Evolutionary conservation across 2,888 invertebrate genomes (phyloP).

Genomic region (Lamproptera curius): DNA sequence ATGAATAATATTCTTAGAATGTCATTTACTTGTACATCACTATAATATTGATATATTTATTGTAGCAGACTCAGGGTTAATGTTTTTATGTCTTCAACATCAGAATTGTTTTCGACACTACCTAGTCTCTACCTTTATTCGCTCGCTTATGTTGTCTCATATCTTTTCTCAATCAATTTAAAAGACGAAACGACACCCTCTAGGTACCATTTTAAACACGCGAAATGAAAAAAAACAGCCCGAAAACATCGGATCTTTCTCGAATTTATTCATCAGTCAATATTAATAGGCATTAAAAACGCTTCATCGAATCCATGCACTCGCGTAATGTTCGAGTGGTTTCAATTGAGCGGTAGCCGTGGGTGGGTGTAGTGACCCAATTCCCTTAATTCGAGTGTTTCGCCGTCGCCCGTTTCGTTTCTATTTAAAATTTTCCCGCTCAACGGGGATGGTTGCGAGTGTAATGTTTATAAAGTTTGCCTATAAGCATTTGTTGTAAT

Average conservation of each 20-base stretch:
- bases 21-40: too few relatives aligned
- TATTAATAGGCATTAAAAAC: slow-evolving; percentile 7
- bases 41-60: too few relatives aligned
- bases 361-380: slow-evolving; percentile 9
- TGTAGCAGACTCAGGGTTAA: too few relatives aligned
- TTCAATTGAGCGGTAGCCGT: slow-evolving; percentile 14
- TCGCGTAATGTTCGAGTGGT: slow-evolving; percentile 10
- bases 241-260: neutral
- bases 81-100: too few relatives aligned
- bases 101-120: too few relatives aligned
- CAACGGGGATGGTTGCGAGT: neutral
- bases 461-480: neutral
- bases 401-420: neutral
- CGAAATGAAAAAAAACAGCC: neutral
- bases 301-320: slow-evolving; percentile 18
- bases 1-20: too few relatives aligned
- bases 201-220: too few relatives aligned
- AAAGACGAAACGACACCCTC: too few relatives aligned
- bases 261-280: slow-evolving; percentile 1
- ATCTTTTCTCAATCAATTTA: too few relatives aligned
- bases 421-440: neutral
- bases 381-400: slow-evolving; percentile 13
- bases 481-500: neutral
- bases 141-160: too few relatives aligned
- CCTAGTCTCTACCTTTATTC: too few relatives aligned